These are phyloP conservation scores for Argynnis bischoffii DNA, from an alignment of 2,888 invertebrate species.

Conservation along the genomic window DNA sequence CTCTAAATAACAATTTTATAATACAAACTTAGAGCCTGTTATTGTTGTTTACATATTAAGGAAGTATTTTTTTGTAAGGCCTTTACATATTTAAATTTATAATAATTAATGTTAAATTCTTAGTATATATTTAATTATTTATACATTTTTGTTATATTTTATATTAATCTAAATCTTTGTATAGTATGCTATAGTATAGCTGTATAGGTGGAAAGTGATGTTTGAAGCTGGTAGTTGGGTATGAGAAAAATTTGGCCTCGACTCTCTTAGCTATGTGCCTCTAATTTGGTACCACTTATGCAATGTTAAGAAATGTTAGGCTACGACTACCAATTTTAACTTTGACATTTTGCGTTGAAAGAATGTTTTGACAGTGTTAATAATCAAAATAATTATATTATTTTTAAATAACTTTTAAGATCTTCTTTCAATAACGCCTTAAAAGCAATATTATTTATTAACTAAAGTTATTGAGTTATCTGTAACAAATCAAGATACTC, in stretches of 20 bases:
- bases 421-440: too few relatives aligned
- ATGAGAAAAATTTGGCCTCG: slow-evolving; percentile 42
- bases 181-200: not conserved
- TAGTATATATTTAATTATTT: not conserved
- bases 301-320: slow-evolving; percentile 19
- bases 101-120: not conserved
- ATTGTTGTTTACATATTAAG: not conserved
- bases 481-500: too few relatives aligned
- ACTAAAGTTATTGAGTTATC: too few relatives aligned
- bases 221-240: slow-evolving; percentile 29
- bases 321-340: slow-evolving; percentile 15
- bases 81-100: too few relatives aligned
- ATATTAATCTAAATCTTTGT: not conserved
- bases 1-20: slow-evolving; percentile 5
- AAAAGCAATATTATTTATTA: too few relatives aligned
- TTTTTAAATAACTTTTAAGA: too few relatives aligned
- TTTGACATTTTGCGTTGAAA: slow-evolving; percentile 1
- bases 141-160: not conserved
- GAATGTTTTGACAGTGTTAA: not conserved
- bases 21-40: not conserved
- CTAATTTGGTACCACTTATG: slow-evolving; percentile 31
- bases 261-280: slow-evolving; percentile 27
- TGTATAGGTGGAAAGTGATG: not conserved
- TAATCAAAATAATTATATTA: too few relatives aligned
- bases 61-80: too few relatives aligned